Evolutionary conservation across 2,797 vertebrate genomes (phyloP), one percentile per base, ranked within the genome.

Genomic region (Phalloptychus januarius): DNA sequence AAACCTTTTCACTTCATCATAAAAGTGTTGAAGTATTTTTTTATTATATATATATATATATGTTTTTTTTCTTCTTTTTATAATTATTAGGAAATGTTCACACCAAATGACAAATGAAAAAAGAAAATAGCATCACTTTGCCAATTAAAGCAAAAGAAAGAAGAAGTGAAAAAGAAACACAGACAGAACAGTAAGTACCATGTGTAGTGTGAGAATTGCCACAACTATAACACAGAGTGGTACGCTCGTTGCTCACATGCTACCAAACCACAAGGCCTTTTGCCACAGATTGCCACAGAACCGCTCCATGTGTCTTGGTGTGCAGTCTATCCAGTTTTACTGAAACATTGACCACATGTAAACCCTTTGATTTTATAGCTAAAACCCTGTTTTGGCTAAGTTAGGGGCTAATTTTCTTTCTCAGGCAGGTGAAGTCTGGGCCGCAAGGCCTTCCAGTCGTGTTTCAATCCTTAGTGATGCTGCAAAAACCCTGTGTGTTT

Each of bases 161-260:
- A 16, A 69, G 25, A 23, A 3, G 23, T 70, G 54, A 72, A 73
- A 72, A 44, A 67, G 23, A 79, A 71, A 73, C 4, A 74, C 31
- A 74, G 2, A 71, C 8, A n/a, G 52, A 25, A 58, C 50, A 10
- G 5, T 75, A 75, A 71, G 69, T 71, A 45, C 78, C 10, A 77
- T 40, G 48, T 38, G 67, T 61, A 85, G 75, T 86, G 85, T 91
- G 85, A 91, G 90, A 90, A 72, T 89, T 88, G 89, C 92, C 91
- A 86, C 91, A 93, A 72, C 73, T 84, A 80, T 86, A 85, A 82
- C 80, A 84, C 83, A 80, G 92, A 91, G 87, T 79, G 76, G 76
- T 87, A 79, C 90, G 87, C 87, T 92, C 50, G 50, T 52, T 52
- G 50, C 50, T 52, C 84, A 91, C 86, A 93, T 87, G 85, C 74